These are phyloP conservation scores for Hydrochoerus hydrochaeris DNA, from an alignment of 2,113 vertebrate species.

Conservation along the genomic window DNA sequence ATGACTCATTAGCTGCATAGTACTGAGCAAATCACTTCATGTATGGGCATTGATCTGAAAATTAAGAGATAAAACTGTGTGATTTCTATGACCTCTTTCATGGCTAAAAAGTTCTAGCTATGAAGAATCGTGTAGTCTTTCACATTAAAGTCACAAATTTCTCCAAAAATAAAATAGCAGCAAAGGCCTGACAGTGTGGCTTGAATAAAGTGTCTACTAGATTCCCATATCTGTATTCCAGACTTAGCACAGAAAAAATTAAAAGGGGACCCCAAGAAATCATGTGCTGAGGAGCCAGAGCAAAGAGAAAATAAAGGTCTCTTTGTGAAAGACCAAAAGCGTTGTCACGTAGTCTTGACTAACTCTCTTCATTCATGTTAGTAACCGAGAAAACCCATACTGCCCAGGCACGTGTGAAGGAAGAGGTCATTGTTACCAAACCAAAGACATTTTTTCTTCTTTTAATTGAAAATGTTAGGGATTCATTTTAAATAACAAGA, in stretches of 20 bases:
- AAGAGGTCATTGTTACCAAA: conserved; percentile 35
- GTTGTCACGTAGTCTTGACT: conserved; percentile 57
- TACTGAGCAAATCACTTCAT: neutral
- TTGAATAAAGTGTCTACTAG: conserved; percentile 54
- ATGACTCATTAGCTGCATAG: neutral
- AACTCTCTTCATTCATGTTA: conserved; percentile 62
- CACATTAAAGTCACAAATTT: conserved; percentile 10
- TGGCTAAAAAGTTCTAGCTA: neutral
- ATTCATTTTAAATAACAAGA: conserved; percentile 63
- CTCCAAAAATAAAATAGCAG: conserved; percentile 29
- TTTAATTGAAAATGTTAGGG: conserved; percentile 38
- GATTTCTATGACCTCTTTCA: conserved; percentile 4
- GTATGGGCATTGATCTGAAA: conserved; percentile 2
- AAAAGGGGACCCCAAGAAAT: conserved; percentile 54
- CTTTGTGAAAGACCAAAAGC: conserved; percentile 60
- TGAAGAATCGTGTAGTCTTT: conserved; percentile 27
- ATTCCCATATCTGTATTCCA: conserved; percentile 68
- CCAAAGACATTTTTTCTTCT: neutral
- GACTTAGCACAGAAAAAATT: conserved; percentile 50
- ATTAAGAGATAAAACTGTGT: neutral
- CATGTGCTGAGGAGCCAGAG: conserved; percentile 46
- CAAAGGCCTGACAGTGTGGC: neutral
- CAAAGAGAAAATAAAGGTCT: conserved; percentile 43
- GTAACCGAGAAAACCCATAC: conserved; percentile 37
- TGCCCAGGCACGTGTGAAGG: conserved; percentile 26